Conservation (phyloP, 1,140 invertebrate species). For the Zaprionus tsacasi region DNA sequence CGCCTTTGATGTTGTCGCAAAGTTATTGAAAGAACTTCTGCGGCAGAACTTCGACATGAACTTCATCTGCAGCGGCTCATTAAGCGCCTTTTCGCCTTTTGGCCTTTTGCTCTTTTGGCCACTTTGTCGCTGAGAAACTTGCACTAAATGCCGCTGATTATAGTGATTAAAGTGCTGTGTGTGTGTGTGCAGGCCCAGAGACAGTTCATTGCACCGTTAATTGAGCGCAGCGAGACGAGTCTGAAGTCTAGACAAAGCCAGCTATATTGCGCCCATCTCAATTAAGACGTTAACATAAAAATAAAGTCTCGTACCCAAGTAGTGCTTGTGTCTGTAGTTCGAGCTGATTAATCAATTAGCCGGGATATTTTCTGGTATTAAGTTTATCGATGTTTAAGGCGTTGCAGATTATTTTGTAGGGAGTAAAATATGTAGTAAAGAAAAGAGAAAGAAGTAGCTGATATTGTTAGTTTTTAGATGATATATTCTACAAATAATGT, state of each 20-base stretch:
- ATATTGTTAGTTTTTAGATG: too few relatives aligned
- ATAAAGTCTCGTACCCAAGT: slow-evolving; percentile 21
- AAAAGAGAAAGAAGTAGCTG: too few relatives aligned
- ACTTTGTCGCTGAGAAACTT: slow-evolving; percentile 28
- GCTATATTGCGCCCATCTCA: slow-evolving; percentile 28
- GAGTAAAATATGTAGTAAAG: background rate
- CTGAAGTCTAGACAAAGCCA: slow-evolving; percentile 55
- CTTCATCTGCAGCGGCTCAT: slow-evolving; percentile 33
- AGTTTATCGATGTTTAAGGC: background rate
- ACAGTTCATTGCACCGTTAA: slow-evolving; percentile 68
- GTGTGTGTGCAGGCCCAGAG: slow-evolving; percentile 16
- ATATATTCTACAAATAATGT: too few relatives aligned
- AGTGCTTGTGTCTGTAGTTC: slow-evolving; percentile 1
- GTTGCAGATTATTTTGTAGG: background rate
- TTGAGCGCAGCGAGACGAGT: slow-evolving; percentile 57
- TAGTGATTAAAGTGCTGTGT: slow-evolving; percentile 26
- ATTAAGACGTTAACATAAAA: slow-evolving; percentile 55
- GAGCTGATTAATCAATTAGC: slow-evolving; percentile 30
- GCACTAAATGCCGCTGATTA: slow-evolving; percentile 40
- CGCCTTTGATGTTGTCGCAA: slow-evolving; percentile 42
- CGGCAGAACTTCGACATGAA: slow-evolving; percentile 2
- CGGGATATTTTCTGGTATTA: background rate
- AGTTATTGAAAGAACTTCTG: slow-evolving; percentile 43
- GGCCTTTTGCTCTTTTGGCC: slow-evolving; percentile 16
- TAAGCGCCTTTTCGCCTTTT: slow-evolving; percentile 13